Base-by-base conservation (phyloP, 2,888 invertebrate genomes). In the Nasonovia ribisnigri region DNA sequence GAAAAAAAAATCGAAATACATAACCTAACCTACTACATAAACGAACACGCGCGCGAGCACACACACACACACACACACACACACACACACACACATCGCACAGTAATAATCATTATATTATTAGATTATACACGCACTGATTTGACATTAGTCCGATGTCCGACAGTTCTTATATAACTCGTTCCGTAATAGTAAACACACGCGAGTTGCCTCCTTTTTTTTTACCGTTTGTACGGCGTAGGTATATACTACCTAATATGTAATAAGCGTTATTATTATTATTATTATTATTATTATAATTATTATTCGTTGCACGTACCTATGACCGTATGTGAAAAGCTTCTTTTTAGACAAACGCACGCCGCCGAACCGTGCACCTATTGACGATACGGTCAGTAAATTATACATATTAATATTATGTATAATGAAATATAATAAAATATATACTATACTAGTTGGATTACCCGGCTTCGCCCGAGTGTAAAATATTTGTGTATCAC, bases 111-210 rank as follows among this genome's bases (percentile, higher is more conserved):
- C 43, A 84, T 84, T 84, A 84, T 84, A 84, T 29, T 84, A 84
- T 29, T 84, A 84, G 42, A 43, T 84, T 84, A 36, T 77, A 77
- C 20, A 77, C 36, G 77, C 43, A 84, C 84, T 84, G 43, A 84
- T 84, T 84, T 84, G 84, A 43, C 84, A 84, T 84, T 84, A 29
- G 84, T 84, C 84, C 13, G 26, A 84, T 84, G 84, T 43, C 84
- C 77, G 8, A 77, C 36, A 36, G 77, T 77, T 77, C 77, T 77
- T 84, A 84, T 84, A 29, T 84, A 84, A 42, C 43, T 84, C 42
- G 29, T 84, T 84, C 42, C 43, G 29, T 43, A 84, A 84, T 43
- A 43, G 43, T 84, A 43, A 77, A 84, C 84, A 84, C 26, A 43
- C 84, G 84, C 43, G 43, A 84, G 43, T 43, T 43, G 11, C 43